Conservation (phyloP, 1,140 invertebrate species). For the Calephelis virginiensis region DNA sequence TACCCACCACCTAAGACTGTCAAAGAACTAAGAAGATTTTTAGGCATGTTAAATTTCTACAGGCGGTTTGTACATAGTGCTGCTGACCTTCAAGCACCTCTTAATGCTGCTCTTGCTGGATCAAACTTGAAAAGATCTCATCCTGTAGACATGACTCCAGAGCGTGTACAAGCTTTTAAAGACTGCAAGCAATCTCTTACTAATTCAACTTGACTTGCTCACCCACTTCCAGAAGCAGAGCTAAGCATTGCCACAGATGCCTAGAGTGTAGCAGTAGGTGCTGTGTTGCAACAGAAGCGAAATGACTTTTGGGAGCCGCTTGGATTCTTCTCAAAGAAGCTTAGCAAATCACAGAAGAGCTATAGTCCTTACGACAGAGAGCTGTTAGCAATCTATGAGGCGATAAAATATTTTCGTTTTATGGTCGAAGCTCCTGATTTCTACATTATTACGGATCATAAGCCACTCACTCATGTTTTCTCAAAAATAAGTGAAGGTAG, state of each 20-base stretch:
- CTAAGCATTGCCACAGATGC: slow-evolving; percentile 22
- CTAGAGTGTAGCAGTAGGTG: slow-evolving; percentile 13
- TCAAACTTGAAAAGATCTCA: too few species aligned
- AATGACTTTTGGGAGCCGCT: slow-evolving; percentile 13
- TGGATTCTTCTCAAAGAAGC: slow-evolving; percentile 15
- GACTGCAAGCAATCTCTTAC: neutral
- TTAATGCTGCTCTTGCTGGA: slow-evolving; percentile 17
- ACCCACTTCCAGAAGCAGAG: neutral
- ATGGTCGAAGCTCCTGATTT: slow-evolving; percentile 18
- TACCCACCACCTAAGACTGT: slow-evolving; percentile 21
- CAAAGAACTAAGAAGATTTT: slow-evolving; percentile 17
- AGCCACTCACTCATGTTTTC: slow-evolving; percentile 19
- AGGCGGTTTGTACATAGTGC: slow-evolving; percentile 20
- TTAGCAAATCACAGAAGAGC: slow-evolving; percentile 4
- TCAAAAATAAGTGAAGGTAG: neutral
- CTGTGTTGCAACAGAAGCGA: slow-evolving; percentile 23
- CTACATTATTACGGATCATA: slow-evolving; percentile 19
- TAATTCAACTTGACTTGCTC: neutral
- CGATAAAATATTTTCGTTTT: slow-evolving; percentile 17
- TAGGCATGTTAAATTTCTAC: slow-evolving; percentile 24
- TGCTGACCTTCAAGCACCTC: slow-evolving; percentile 20
- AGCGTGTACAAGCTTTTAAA: too few species aligned
- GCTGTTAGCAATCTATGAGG: slow-evolving; percentile 20
- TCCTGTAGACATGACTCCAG: too few species aligned
- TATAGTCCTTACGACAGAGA: slow-evolving; percentile 20